Evolutionary conservation across 2,888 invertebrate genomes (phyloP), one percentile per base, ranked within the genome.

Genomic region (Odontocerum albicorne): DNA sequence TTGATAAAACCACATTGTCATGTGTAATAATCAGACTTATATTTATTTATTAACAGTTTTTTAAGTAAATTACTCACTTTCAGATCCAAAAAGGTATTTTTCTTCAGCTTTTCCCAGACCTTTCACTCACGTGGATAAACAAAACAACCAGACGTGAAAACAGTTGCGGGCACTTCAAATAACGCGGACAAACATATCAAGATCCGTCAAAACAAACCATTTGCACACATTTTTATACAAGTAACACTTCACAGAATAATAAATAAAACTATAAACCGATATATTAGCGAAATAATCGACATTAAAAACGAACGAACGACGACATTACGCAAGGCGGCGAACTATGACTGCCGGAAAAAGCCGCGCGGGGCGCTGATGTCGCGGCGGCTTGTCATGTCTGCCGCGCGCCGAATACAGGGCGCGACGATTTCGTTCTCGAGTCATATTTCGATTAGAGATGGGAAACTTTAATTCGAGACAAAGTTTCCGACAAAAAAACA

Each of bases 41-140:
- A n/a, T n/a, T n/a, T n/a, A n/a, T n/a, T n/a, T n/a, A n/a, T n/a
- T n/a, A n/a, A n/a, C n/a, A n/a, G n/a, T n/a, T n/a, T n/a, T n/a
- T n/a, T n/a, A n/a, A n/a, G n/a, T n/a, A n/a, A n/a, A n/a, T n/a
- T 40, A 40, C 40, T 40, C 17, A 40, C 40, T 16, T 40, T 40
- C 40, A 40, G 17, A 40, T 40, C 40, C 19, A n/a, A 40, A 21
- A 8, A 40, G 19, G 40, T 40, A n/a, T 20, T 40, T 40, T 40
- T 40, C 20, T 12, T 12, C 40, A 40, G 40, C 40, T 40, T 40
- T 40, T 21, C 19, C 20, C 42, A 43, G 50, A 38, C 50, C 10
- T 33, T 32, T 17, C 44, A 50, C 40, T 50, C 50, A 50, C 50
- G 50, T 50, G 50, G 42, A 39, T 50, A 50, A 50, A 50, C 50